Evolutionary conservation across 2,113 vertebrate species (phyloP), one percentile per base, ranked within the genome.

Genomic region (Taurulus bubalis): DNA sequence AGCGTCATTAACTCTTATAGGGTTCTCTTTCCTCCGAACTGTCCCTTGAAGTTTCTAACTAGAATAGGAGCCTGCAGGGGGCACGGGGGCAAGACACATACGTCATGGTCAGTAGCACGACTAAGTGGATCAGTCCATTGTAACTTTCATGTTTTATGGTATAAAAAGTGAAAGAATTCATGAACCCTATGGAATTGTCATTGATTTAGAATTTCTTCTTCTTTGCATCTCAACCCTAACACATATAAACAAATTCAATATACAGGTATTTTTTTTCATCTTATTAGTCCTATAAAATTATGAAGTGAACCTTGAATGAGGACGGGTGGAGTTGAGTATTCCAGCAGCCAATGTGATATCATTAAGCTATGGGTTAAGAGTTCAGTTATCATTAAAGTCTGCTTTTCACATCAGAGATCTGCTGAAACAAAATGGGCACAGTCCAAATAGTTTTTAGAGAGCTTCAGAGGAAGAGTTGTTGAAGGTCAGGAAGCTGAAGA

Each of bases 1-100:
- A 77, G 91, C 89, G 79, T 91, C 73, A 91, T 91, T 91, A 89
- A 88, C 88, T 85, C 58, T 87, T 89, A 89, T 40, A 63, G 68
- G 47, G 18, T 78, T 49, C 60, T 88, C 74, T 73, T 14, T 0
- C 77, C 76, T 87, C 80, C 84, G 55, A 71, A 73, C 81, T 71
- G 79, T 84, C 79, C 82, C 70, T 82, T 87, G 76, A 85, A 70
- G 68, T 88, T 85, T 53, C 20, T 77, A 77, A 77, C 89, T 67
- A 38, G 66, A 70, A 53, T 14, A 40, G 20, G 45, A 63, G 63
- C 67, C 56, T 64, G 42, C 58, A 55, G 47, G 24, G 42, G 22
- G 45, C 45, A 20, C 49, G 28, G 14, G 38, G 58, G 22, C 20
- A 20, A n/a, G 58, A 70, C 38, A 5, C 28, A 36, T 49, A 16